Evolutionary conservation across 2,888 invertebrate genomes (phyloP), one percentile per base, ranked within the genome.

Genomic region (Eurytoma adleriae): DNA sequence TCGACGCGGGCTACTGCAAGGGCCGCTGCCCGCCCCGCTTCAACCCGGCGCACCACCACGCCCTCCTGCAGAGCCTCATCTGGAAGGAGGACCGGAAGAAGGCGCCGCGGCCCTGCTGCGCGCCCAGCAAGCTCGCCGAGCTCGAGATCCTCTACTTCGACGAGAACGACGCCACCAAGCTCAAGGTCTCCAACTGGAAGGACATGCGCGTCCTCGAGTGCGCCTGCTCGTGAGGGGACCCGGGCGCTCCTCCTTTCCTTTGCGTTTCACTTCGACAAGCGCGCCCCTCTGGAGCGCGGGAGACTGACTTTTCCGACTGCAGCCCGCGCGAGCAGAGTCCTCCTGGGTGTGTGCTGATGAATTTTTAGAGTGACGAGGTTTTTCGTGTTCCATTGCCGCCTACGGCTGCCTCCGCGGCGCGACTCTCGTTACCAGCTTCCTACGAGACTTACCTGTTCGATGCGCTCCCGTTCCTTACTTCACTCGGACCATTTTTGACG

Each of bases 141-240:
- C 90, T 95, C 75, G 93, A 94, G 86, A 93, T 95, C 78, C 90
- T 95, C 52, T 93, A 94, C 86, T 92, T 94, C 61, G 94, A 94
- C 86, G 94, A 94, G 84, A 92, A 93, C 82, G 92, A 94, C 84
- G 91, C 91, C 40, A 92, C 92, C 54, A 93, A 93, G 87, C 90
- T 95, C 66, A 93, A 93, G 86, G 93, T 95, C 62, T 93, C 94
- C 72, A 93, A 92, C 75, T 95, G 95, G 95, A 93, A 93, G 85
- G 93, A 95, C 85, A 95, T 95, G 93, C 92, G 93, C 85, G 95
- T 95, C 62, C 89, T 94, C 75, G 94, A 95, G 89, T 95, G 95
- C 89, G 95, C 94, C 79, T 95, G 95, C 90, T 94, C 94, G 85
- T 95, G 83, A 86, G 75, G 3, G n/a, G 50, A 14, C 27, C 48